Percentiles rank a stretch among this genome's conserved stretches.
These are phyloP conservation scores for Prochilodus magdalenae DNA, from an alignment of 2,113 vertebrate species.

Conservation along the genomic window DNA sequence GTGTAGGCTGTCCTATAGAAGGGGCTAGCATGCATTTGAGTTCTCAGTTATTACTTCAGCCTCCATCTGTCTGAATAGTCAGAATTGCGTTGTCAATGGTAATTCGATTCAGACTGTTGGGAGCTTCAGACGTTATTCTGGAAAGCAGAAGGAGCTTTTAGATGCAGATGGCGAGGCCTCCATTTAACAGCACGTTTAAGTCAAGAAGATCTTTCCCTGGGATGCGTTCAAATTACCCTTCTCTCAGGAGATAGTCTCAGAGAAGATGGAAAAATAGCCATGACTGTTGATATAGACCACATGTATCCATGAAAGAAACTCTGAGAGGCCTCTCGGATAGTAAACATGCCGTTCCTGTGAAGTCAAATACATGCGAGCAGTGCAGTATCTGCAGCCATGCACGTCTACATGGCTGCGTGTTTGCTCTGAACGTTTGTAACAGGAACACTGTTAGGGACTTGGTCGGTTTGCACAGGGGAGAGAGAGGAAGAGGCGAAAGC, in stretches of 20 bases:
- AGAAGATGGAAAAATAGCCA: background rate
- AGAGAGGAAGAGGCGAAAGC: slow-evolving; percentile 22
- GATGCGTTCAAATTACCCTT: slow-evolving; percentile 23
- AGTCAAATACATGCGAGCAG: background rate
- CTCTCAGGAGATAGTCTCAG: background rate
- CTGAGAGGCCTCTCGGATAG: background rate
- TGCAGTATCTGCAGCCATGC: background rate
- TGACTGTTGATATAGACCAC: background rate
- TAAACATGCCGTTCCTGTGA: background rate
- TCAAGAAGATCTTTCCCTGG: background rate
- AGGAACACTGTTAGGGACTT: slow-evolving; percentile 1
- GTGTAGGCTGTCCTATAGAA: background rate
- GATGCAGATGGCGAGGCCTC: background rate
- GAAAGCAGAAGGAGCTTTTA: background rate
- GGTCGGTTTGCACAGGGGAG: background rate
- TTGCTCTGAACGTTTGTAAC: background rate
- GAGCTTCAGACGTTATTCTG: background rate
- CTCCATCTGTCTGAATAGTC: background rate
- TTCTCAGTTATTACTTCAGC: background rate
- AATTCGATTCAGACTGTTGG: background rate
- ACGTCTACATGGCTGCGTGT: background rate
- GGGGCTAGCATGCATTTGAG: background rate
- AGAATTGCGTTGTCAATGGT: background rate
- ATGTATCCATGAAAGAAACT: slow-evolving; percentile 2
- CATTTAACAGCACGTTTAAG: slow-evolving; percentile 10